phyloP scores from a whole-genome alignment of 2,797 vertebrate species.

The Smutsia gigantea region DNA sequence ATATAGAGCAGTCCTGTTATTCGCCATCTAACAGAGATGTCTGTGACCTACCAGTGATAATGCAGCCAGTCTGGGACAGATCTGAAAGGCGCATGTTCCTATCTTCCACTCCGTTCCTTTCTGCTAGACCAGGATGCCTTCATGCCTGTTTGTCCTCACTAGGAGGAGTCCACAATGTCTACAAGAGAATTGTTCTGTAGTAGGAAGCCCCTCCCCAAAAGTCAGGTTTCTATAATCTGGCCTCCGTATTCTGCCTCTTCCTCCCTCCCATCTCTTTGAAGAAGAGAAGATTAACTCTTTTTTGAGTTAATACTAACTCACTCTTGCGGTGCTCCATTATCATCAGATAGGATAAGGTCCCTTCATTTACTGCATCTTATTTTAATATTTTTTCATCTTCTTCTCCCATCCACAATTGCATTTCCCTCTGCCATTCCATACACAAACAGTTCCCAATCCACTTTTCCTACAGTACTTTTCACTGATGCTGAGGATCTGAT shows the following conservation, averaged over 20 bases:
- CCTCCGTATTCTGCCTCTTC: no score
- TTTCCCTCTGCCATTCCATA: not conserved
- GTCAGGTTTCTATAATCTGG: not conserved
- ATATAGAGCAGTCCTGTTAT: not conserved
- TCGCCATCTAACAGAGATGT: not conserved
- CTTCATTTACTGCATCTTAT: not conserved
- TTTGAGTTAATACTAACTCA: not conserved
- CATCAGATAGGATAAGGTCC: not conserved
- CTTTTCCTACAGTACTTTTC: not conserved
- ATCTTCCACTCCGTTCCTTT: not conserved
- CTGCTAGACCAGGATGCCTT: not conserved
- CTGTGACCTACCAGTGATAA: not conserved
- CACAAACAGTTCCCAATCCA: not conserved
- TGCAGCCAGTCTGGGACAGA: not conserved
- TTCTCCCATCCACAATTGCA: not conserved
- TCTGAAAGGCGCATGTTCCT: not conserved
- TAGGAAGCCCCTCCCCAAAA: not conserved
- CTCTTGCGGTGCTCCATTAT: not conserved
- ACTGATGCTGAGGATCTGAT: not conserved
- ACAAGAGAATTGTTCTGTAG: not conserved
- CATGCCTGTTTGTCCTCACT: not conserved
- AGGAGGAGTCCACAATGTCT: not conserved
- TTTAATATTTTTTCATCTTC: not conserved
- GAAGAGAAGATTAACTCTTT: no score
- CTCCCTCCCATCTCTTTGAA: not conserved